Evolutionary conservation across 2,797 vertebrate genomes (phyloP).

Genomic region (Loriculus beryllinus): DNA sequence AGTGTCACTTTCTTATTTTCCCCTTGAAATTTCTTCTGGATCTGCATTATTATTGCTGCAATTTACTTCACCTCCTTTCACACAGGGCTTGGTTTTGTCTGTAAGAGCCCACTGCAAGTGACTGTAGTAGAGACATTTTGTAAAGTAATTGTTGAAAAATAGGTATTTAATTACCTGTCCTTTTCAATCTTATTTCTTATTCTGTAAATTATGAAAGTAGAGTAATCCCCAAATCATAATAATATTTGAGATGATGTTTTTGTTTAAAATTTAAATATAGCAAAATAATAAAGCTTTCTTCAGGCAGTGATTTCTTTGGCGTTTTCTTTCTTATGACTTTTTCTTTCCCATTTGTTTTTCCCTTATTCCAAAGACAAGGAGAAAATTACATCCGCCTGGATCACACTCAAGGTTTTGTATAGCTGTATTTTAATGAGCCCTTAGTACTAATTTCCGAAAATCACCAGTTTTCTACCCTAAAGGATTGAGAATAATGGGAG

Average conservation of each 20-base stretch:
- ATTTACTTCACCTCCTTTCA: slow-evolving; percentile 29
- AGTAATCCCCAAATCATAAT: not conserved
- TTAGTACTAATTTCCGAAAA: not conserved
- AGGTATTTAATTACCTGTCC: slow-evolving; percentile 13
- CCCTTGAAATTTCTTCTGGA: not conserved
- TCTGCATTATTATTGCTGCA: not conserved
- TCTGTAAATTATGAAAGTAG: not conserved
- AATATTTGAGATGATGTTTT: not conserved
- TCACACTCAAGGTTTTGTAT: not conserved
- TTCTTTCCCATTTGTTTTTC: not conserved
- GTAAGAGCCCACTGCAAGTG: not conserved
- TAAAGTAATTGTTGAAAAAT: not conserved
- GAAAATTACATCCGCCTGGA: not conserved
- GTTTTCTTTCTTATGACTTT: not conserved
- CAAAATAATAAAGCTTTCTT: not conserved
- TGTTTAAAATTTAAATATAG: not conserved
- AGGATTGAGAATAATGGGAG: not conserved
- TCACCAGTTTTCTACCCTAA: not conserved
- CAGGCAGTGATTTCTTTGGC: not conserved
- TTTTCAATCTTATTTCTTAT: not conserved
- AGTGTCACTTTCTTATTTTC: not conserved
- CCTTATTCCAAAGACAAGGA: not conserved
- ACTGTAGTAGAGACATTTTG: not conserved
- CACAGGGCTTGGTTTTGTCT: not conserved
- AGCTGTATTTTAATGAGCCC: not conserved